Evolutionary conservation across 2,113 vertebrate genomes (phyloP).

Genomic region (Archilochus colubris): DNA sequence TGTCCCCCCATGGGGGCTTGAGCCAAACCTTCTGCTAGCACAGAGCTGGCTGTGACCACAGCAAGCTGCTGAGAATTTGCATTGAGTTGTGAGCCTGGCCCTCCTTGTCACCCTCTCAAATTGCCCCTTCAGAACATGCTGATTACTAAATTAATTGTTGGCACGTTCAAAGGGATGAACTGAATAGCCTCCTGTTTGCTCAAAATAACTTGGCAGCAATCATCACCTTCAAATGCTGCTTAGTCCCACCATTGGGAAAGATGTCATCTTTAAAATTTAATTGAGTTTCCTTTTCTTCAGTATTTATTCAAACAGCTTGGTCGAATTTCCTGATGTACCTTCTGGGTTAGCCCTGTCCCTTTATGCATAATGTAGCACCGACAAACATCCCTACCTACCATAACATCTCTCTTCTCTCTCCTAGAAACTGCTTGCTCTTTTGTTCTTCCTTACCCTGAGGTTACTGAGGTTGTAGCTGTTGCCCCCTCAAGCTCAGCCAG

Average conservation of each 20-base stretch:
- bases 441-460: neutral
- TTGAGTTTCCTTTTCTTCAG: slow-evolving; percentile 13
- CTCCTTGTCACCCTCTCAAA: neutral
- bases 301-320: neutral
- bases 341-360: neutral
- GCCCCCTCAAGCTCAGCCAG: neutral
- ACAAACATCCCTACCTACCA: neutral
- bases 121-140: neutral
- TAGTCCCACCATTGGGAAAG: neutral
- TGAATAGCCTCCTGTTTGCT: slow-evolving; percentile 1
- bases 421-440: neutral
- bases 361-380: neutral
- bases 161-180: neutral
- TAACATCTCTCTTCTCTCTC: neutral
- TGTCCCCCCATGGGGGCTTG: neutral
- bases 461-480: neutral
- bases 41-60: neutral
- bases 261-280: slow-evolving; percentile 26
- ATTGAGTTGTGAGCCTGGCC: neutral
- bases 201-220: neutral
- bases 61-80: neutral
- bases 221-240: neutral
- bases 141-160: slow-evolving; percentile 33
- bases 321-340: neutral
- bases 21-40: neutral